phyloP scores from a whole-genome alignment of 2,888 invertebrate genomes.

The Drosophila dives region DNA sequence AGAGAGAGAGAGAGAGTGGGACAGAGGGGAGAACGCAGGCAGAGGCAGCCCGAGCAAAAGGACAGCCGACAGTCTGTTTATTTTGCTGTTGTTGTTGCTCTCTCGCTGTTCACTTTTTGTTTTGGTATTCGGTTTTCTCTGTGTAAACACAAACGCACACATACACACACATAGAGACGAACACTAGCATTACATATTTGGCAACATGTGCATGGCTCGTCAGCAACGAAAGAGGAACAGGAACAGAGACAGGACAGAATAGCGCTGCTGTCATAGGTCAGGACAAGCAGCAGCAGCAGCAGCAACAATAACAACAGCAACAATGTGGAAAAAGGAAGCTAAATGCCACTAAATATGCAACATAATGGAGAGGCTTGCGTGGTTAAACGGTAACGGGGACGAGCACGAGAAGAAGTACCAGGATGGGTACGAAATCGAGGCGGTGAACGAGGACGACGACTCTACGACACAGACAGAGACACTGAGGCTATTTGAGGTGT shows the following conservation, averaged over 20 bases:
- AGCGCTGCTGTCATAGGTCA: constrained; percentile 66
- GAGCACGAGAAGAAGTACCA: constrained; percentile 1
- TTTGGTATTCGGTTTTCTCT: constrained; percentile 60
- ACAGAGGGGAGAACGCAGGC: constrained; percentile 10
- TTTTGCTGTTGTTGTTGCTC: constrained; percentile 26
- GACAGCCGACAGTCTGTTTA: constrained; percentile 27
- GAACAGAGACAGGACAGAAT: constrained; percentile 30
- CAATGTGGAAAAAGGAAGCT: constrained; percentile 37
- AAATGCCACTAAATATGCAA: constrained; percentile 75
- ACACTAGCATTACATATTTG: constrained; percentile 42
- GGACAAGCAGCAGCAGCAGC: constrained; percentile 45
- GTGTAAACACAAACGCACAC: constrained; percentile 32
- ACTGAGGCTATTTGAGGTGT: constrained; percentile 20
- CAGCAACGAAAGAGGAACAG: constrained; percentile 17
- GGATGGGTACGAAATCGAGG: neutral
- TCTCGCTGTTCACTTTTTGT: constrained; percentile 62
- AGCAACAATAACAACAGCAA: constrained; percentile 13
- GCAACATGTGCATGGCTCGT: constrained; percentile 67
- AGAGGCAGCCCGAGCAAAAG: constrained; percentile 27
- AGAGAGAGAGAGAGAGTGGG: constrained; percentile 5
- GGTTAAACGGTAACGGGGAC: constrained; percentile 22
- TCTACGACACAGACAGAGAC: constrained; percentile 2
- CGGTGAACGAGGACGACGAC: constrained; percentile 5
- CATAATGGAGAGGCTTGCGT: constrained; percentile 49
- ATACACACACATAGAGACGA: constrained; percentile 3